phyloP scores from a whole-genome alignment of 2,797 vertebrate genomes.

The Echeneis naucrates region DNA sequence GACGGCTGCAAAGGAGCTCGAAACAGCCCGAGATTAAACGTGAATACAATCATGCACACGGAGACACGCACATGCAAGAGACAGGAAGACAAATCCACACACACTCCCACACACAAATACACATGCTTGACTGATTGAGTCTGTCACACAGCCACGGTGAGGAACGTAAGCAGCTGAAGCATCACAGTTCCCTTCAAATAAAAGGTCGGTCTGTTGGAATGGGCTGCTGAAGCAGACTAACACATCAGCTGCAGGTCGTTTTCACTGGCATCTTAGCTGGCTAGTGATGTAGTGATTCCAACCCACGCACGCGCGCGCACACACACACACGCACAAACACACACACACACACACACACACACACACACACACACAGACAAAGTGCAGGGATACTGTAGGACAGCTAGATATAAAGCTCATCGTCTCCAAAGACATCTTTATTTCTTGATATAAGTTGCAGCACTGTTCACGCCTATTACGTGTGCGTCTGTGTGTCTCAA shows the following conservation, averaged over 20 bases:
- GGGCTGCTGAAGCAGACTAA: conserved; percentile 4
- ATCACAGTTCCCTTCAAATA: background rate
- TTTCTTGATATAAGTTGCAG: conserved; percentile 22
- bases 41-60: conserved; percentile 68
- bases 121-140: conserved; percentile 33
- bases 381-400: conserved; percentile 61
- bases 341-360: conserved; percentile 19
- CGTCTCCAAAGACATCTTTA: conserved; percentile 48
- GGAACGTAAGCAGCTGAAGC: conserved; percentile 27
- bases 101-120: background rate
- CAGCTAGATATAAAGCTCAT: conserved; percentile 63
- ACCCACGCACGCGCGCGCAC: conserved; percentile 25
- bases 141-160: conserved; percentile 9
- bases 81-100: conserved; percentile 49
- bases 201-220: background rate
- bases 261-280: background rate
- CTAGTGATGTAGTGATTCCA: conserved; percentile 11
- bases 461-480: conserved; percentile 11
- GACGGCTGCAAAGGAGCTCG: background rate
- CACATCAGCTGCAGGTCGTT: conserved; percentile 4
- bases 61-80: conserved; percentile 68
- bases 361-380: conserved; percentile 34
- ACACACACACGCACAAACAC: conserved; percentile 29
- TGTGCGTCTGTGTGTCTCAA: conserved; percentile 23
- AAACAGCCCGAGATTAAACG: conserved; percentile 41